Percentiles rank a stretch among this genome's conserved stretches.
These are phyloP conservation scores for Cardiocondyla obscurior DNA, from an alignment of 1,140 invertebrate species.

Conservation along the genomic window DNA sequence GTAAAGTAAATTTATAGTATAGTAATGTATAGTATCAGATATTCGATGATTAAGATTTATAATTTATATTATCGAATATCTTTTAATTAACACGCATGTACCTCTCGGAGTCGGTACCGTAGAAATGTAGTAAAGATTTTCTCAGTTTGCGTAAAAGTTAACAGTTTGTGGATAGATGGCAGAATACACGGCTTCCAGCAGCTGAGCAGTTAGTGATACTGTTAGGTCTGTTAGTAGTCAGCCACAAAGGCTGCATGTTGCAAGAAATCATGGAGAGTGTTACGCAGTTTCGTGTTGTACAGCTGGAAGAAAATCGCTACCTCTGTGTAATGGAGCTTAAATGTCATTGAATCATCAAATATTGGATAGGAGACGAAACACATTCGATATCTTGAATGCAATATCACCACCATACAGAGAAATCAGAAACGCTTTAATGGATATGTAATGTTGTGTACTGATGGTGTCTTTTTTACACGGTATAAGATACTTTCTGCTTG, in stretches of 20 bases:
- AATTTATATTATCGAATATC: neutral
- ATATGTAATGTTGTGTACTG: slow-evolving; percentile 28
- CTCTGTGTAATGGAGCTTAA: neutral
- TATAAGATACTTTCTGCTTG: neutral
- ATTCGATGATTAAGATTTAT: neutral
- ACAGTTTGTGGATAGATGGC: neutral
- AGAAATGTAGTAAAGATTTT: neutral
- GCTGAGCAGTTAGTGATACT: too few relatives aligned
- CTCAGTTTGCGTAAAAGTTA: neutral
- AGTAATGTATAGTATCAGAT: neutral
- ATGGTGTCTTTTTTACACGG: neutral
- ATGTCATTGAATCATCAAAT: neutral
- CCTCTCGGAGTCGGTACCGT: neutral
- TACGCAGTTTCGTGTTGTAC: neutral
- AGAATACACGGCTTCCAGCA: neutral
- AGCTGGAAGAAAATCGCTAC: neutral
- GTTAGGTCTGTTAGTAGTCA: slow-evolving; percentile 18
- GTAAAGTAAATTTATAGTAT: too few relatives aligned
- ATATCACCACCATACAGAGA: neutral
- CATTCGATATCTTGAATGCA: neutral
- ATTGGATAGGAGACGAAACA: neutral
- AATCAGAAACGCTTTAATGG: neutral
- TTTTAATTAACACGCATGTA: neutral
- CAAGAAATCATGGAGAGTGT: neutral
- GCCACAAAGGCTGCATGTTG: neutral